These are phyloP conservation scores for Lates japonicus DNA, from an alignment of 2,797 vertebrate genomes.

Conservation along the genomic window DNA sequence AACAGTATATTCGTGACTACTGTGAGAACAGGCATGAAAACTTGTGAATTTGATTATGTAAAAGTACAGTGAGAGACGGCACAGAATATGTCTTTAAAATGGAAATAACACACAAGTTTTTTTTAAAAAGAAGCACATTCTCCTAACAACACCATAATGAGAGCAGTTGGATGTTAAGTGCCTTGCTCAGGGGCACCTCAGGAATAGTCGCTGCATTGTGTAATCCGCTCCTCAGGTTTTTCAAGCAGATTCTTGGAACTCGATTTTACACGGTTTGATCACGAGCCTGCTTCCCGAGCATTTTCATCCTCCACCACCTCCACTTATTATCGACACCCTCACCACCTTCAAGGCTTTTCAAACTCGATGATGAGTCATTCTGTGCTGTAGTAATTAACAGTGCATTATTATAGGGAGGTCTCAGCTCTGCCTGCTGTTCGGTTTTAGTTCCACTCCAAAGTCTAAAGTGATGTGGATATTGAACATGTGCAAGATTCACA, in stretches of 20 bases:
- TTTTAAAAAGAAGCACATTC: neutral
- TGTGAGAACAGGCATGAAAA: neutral
- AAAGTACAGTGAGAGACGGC: neutral
- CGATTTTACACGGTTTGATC: constrained; percentile 17
- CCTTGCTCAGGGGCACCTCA: constrained; percentile 21
- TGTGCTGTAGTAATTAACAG: constrained; percentile 51
- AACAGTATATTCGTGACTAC: neutral
- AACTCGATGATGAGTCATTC: constrained; percentile 56
- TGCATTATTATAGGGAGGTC: constrained; percentile 31
- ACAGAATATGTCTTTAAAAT: neutral
- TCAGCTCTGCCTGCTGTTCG: constrained; percentile 22
- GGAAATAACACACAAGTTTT: neutral
- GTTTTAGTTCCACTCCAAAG: constrained; percentile 22
- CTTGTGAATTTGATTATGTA: constrained; percentile 3
- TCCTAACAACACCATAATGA: neutral
- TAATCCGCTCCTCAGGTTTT: constrained; percentile 1
- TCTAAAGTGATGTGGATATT: constrained; percentile 39
- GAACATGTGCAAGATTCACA: constrained; percentile 30
- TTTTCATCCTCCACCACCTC: constrained; percentile 21
- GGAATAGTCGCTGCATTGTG: neutral
- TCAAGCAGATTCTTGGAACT: neutral
- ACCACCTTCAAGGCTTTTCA: constrained; percentile 42
- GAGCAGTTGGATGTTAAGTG: neutral
- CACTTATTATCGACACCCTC: constrained; percentile 44
- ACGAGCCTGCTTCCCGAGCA: constrained; percentile 12